Evolutionary conservation across 2,113 vertebrate genomes (phyloP).

Genomic region (Leptobrachium ailaonicum): DNA sequence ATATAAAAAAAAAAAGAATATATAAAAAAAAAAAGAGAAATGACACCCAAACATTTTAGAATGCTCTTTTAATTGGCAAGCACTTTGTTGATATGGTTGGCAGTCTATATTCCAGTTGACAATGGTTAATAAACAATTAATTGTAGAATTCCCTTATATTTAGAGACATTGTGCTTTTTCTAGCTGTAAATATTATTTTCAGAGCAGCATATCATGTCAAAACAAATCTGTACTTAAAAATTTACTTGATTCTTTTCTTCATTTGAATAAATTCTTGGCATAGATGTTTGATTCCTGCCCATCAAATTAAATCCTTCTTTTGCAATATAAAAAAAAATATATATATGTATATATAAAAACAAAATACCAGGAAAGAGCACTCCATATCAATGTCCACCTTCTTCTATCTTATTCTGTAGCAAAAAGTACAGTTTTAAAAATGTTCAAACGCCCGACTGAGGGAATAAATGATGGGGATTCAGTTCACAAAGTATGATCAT

Average conservation of each 20-base stretch:
- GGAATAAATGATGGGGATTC: no score
- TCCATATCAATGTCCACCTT: no score
- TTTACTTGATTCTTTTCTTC: not conserved
- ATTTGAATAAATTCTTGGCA: not conserved
- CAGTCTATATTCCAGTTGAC: constrained; percentile 31
- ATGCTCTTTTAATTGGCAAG: constrained; percentile 29
- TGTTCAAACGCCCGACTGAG: no score
- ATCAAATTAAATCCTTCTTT: no score
- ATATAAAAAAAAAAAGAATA: not conserved
- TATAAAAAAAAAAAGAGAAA: not conserved
- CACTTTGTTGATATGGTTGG: not conserved
- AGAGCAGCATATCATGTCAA: not conserved
- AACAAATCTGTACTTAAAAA: constrained; percentile 17
- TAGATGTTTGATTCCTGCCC: no score
- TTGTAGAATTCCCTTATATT: constrained; percentile 13
- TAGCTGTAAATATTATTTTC: constrained; percentile 30
- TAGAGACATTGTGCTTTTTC: not conserved
- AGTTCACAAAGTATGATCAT: no score
- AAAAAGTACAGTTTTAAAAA: no score
- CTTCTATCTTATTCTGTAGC: no score
- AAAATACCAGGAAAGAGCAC: no score
- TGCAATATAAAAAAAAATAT: no score
- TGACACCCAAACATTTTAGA: constrained; percentile 25
- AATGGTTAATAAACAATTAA: constrained; percentile 24
- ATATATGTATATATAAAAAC: no score